Evolutionary conservation across 2,113 vertebrate genomes (phyloP).

Genomic region (Rhadina sibilatrix): DNA sequence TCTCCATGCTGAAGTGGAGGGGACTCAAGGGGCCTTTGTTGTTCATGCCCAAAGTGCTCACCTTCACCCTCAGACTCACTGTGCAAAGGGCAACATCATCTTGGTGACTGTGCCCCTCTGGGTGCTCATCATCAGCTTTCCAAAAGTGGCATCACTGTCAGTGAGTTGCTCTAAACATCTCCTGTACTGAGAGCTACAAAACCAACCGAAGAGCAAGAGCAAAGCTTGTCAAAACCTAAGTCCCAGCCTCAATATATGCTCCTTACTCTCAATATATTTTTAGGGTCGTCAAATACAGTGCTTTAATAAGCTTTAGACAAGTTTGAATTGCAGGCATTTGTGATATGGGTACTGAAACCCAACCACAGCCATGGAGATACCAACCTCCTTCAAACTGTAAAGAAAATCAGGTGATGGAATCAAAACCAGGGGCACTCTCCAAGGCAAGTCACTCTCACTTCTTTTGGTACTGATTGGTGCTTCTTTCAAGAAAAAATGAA

Average conservation of each 20-base stretch:
- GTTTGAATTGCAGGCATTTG: background rate
- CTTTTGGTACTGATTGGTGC: background rate
- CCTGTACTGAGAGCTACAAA: background rate
- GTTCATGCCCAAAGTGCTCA: background rate
- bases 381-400: background rate
- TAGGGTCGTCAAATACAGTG: background rate
- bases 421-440: background rate
- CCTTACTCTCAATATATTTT: background rate
- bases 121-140: background rate
- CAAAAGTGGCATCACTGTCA: rapidly evolving
- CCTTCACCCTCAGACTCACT: background rate
- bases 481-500: background rate
- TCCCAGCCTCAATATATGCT: background rate
- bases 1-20: background rate
- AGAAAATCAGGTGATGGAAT: background rate
- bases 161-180: background rate
- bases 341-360: background rate
- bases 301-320: background rate
- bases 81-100: rapidly evolving
- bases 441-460: background rate
- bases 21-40: background rate
- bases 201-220: background rate
- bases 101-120: background rate
- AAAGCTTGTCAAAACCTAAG: background rate
- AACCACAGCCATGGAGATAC: background rate